phyloP scores from a whole-genome alignment of 2,888 invertebrate species.

The Tetropium fuscum region DNA sequence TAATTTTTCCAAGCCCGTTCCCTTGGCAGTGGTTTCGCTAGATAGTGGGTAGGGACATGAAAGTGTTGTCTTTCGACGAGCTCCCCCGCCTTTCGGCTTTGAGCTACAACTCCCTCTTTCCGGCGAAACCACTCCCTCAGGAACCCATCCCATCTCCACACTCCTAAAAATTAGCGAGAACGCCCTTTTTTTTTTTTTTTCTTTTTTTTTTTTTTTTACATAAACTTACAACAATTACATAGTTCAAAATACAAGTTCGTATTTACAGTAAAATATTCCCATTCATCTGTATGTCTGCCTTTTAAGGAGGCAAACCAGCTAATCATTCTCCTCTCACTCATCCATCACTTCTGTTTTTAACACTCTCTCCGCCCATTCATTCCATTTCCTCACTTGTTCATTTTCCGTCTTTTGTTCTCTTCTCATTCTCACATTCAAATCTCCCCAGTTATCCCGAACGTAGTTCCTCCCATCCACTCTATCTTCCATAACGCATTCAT shows the following conservation, averaged over 20 bases:
- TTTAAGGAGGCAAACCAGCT: no score
- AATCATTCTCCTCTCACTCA: no score
- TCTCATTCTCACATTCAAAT: background rate
- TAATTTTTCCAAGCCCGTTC: no score
- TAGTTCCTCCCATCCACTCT: background rate
- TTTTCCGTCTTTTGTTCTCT: background rate
- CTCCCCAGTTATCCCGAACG: background rate
- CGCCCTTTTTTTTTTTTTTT: no score
- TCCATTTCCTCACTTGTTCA: background rate
- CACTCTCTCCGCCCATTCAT: background rate
- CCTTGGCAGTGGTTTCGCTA: no score
- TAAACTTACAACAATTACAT: no score
- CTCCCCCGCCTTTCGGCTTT: background rate
- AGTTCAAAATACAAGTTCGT: no score
- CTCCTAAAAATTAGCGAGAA: background rate
- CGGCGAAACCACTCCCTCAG: background rate
- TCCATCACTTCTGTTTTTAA: background rate
- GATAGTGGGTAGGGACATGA: no score
- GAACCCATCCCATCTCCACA: background rate
- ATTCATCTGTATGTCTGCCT: no score
- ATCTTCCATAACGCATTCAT: background rate
- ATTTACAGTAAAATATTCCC: no score
- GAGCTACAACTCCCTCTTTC: background rate
- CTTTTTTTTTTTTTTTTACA: no score
- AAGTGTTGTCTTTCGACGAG: background rate